Evolutionary conservation across 2,113 vertebrate species (phyloP).

Genomic region (Sebastes schlegelii): DNA sequence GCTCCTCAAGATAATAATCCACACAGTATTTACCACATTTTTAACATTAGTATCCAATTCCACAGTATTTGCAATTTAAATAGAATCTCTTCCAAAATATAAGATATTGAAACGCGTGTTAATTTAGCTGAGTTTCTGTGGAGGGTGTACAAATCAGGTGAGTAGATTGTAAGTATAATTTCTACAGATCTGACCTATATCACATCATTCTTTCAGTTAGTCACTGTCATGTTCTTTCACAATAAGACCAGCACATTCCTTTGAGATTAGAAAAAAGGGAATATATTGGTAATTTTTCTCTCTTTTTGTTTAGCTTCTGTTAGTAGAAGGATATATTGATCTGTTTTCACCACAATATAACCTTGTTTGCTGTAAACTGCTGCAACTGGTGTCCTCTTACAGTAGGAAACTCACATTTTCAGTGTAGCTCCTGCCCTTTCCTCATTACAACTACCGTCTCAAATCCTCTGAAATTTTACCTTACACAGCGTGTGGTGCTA

Average conservation of each 20-base stretch:
- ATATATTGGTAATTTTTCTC: not conserved
- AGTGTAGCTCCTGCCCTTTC: not conserved
- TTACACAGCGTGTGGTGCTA: not conserved
- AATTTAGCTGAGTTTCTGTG: not conserved
- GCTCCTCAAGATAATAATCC: constrained; percentile 53
- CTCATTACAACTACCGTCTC: not conserved
- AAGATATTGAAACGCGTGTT: not conserved
- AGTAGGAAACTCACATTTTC: not conserved
- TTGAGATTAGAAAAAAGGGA: not conserved
- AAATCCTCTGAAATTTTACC: not conserved
- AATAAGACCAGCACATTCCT: not conserved
- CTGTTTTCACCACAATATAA: not conserved
- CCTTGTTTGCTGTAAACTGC: not conserved
- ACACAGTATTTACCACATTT: constrained; percentile 42
- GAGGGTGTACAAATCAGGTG: too few relatives aligned
- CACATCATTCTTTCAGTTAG: not conserved
- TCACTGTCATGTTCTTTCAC: not conserved
- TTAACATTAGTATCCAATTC: constrained; percentile 8
- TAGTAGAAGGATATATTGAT: not conserved
- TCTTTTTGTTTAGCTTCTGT: not conserved
- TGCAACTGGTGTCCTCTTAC: not conserved
- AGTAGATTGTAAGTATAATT: not conserved
- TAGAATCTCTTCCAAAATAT: constrained; percentile 1
- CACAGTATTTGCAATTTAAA: constrained; percentile 15
- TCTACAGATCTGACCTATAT: not conserved